Evolutionary conservation across 2,888 invertebrate genomes (phyloP), one percentile per base, ranked within the genome.

Genomic region (Artemia sinica): DNA sequence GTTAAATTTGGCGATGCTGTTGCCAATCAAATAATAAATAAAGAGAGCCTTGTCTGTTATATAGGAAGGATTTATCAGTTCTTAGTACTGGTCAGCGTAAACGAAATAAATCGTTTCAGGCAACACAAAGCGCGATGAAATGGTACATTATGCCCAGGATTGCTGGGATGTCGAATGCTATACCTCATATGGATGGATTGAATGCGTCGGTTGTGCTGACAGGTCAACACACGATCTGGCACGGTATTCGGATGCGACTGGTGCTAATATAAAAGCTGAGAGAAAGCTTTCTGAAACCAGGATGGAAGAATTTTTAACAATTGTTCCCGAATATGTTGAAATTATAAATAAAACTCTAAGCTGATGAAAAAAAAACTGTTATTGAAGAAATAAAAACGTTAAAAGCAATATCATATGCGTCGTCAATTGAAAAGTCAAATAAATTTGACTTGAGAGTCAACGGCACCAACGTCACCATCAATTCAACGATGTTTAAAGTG

Each of bases 141-240:
- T 99, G 98, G 98, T 98, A 72, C 98, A 99, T 79, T 99, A 99
- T 78, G 98, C 98, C 10, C 89, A 91, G 78, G 98, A 99, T 77
- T 99, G 98, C 77, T 99, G 98, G 98, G 98, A 99, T 82, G 97
- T 96, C 1, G 98, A 99, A 78, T 91, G 91, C 76, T 83, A 95
- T 48, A 95, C 97, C 4, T 94, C 95, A 70, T 95, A 94, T 78
- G 87, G 97, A 7, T 98, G 97, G 95, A 86, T 99, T 58, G 98
- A 99, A 78, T 97, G 97, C 81, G 97, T 98, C 0, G 98, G 98
- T 11, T 97, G 97, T 81, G 98, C 98, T 13, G 98, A 99, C 78
- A 84, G 98, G 73, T 95, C 97, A 13, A 96, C 96, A 13, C 99
- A 89, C 81, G 98, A 99, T 80, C 83, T 99, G 68, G 87, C 86